phyloP scores from a whole-genome alignment of 2,113 vertebrate genomes.

The Bubo scandiacus region DNA sequence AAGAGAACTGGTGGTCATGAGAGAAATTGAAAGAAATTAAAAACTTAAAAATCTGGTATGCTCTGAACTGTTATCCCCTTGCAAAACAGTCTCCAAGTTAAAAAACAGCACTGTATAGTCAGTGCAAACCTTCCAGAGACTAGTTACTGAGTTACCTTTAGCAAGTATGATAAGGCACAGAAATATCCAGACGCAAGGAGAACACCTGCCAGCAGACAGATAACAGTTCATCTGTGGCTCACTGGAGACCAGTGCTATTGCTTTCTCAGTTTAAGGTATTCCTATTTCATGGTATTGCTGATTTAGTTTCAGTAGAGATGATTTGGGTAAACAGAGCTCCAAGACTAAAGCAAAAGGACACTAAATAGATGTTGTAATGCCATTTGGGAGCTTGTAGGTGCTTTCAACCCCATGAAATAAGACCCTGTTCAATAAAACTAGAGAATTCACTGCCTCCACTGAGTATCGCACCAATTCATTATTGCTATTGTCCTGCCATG shows the following conservation, averaged over 20 bases:
- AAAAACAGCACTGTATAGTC: neutral
- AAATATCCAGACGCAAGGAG: neutral
- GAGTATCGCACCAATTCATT: neutral
- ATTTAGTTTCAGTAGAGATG: neutral
- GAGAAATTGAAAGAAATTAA: neutral
- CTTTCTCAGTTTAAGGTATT: neutral
- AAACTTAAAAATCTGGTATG: neutral
- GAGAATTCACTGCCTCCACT: neutral
- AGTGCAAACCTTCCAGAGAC: neutral
- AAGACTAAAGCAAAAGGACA: neutral
- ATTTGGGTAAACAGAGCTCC: neutral
- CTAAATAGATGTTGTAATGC: neutral
- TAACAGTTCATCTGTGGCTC: neutral
- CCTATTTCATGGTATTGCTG: neutral
- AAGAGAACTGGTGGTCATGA: neutral
- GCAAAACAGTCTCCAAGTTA: neutral
- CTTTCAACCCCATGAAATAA: neutral
- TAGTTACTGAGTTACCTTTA: neutral
- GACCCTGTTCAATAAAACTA: neutral
- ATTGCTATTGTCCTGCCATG: neutral
- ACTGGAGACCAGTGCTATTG: neutral
- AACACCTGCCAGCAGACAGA: neutral
- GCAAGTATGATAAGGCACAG: constrained; percentile 46
- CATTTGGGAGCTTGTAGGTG: neutral
- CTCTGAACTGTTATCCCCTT: neutral